Evolutionary conservation across 2,113 vertebrate genomes (phyloP).

Genomic region (Paradoxurus hermaphroditus): DNA sequence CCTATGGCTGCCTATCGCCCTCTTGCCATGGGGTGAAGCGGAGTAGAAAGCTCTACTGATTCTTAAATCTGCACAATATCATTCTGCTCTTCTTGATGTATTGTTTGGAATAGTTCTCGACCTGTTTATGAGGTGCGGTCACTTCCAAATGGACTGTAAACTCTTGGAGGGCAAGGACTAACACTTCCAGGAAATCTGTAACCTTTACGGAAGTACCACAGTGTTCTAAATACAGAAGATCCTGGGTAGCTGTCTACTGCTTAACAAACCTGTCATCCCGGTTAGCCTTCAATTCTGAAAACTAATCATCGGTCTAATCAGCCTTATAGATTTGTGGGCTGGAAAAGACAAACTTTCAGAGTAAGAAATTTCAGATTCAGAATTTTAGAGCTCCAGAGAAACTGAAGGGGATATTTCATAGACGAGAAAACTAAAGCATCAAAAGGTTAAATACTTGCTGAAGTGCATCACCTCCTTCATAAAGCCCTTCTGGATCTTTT

Average conservation of each 20-base stretch:
- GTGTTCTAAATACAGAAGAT: background rate
- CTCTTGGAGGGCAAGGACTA: background rate
- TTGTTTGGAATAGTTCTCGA: background rate
- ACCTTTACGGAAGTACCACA: background rate
- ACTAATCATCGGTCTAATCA: background rate
- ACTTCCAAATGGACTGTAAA: background rate
- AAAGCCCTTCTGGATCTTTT: background rate
- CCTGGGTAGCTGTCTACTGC: background rate
- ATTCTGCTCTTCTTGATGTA: background rate
- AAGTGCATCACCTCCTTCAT: background rate
- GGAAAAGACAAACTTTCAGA: background rate
- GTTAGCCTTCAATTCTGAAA: background rate
- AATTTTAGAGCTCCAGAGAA: background rate
- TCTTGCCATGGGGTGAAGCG: background rate
- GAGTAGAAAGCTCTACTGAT: background rate
- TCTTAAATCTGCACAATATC: background rate
- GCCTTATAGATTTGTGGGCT: background rate
- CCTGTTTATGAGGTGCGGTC: background rate
- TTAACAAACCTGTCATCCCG: background rate
- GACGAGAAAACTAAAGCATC: background rate
- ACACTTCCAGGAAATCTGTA: background rate
- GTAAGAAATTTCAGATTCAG: background rate
- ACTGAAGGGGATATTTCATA: background rate
- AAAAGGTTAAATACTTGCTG: background rate
- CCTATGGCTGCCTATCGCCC: background rate